Conservation (phyloP, 2,113 vertebrate genomes). For the Pteruthius melanotis region DNA sequence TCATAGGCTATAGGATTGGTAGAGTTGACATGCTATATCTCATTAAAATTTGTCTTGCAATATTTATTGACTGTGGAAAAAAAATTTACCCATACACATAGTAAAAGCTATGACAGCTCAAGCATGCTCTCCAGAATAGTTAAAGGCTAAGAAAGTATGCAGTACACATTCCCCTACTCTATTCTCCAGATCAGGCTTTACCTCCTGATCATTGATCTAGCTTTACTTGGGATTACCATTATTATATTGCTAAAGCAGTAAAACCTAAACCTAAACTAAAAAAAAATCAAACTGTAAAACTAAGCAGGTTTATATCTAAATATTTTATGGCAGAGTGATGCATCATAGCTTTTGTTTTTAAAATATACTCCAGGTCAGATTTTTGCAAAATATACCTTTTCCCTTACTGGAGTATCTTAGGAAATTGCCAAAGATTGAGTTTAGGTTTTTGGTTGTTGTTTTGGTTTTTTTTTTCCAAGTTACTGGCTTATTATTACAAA, state of each 20-base stretch:
- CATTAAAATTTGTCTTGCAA: background rate
- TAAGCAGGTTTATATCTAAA: background rate
- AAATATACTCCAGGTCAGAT: background rate
- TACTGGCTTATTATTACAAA: background rate
- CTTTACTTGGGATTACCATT: background rate
- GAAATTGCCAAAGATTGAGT: background rate
- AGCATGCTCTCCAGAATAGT: background rate
- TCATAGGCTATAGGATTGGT: background rate
- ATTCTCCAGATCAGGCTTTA: background rate
- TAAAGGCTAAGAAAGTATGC: background rate
- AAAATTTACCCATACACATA: background rate
- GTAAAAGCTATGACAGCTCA: background rate
- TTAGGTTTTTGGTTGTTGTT: fast-evolving
- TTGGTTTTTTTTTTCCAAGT: too few relatives aligned
- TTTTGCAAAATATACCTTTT: background rate
- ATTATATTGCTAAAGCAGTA: background rate
- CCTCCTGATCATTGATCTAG: background rate
- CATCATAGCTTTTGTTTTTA: background rate
- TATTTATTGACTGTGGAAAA: background rate
- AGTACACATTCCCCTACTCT: background rate
- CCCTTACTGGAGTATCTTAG: background rate
- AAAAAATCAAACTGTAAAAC: background rate
- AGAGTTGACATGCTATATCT: background rate
- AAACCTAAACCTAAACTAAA: background rate
- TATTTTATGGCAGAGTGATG: background rate